These are phyloP conservation scores for Oppia nitens DNA, from an alignment of 1,140 invertebrate genomes.

Conservation along the genomic window DNA sequence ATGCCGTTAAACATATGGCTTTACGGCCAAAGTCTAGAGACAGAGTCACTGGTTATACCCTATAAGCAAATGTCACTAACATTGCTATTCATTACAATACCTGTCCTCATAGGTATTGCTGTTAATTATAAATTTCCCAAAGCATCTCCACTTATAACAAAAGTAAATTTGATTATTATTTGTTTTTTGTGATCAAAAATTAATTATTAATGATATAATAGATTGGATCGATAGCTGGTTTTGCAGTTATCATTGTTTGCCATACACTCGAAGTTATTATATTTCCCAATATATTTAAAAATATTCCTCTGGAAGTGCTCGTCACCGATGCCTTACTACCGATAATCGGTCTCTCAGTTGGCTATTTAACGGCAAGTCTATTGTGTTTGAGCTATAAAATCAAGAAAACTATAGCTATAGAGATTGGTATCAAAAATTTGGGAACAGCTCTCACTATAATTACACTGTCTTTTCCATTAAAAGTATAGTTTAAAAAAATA, in stretches of 20 bases:
- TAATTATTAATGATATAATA: neutral
- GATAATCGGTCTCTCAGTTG: conserved; percentile 27
- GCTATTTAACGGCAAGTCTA: conserved; percentile 26
- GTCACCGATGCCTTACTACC: conserved; percentile 27
- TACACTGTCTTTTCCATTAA: conserved; percentile 23
- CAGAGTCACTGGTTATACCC: conserved; percentile 26
- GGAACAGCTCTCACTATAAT: conserved; percentile 25
- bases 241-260: conserved; percentile 22
- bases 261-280: conserved; percentile 25
- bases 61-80: conserved; percentile 28
- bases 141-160: conserved; percentile 23
- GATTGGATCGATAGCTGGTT: conserved; percentile 15
- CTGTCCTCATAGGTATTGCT: conserved; percentile 27
- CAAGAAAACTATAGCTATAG: conserved; percentile 30
- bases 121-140: conserved; percentile 25
- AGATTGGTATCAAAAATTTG: conserved; percentile 33
- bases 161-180: conserved; percentile 15
- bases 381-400: conserved; percentile 22
- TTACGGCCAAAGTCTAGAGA: conserved; percentile 27
- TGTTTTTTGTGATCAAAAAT: neutral
- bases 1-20: conserved; percentile 30
- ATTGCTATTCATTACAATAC: conserved; percentile 25
- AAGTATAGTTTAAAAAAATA: no score
- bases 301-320: conserved; percentile 27
- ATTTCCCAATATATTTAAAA: conserved; percentile 25